Conservation (phyloP, 2,797 vertebrate species). For the Lepus townsendii region DNA sequence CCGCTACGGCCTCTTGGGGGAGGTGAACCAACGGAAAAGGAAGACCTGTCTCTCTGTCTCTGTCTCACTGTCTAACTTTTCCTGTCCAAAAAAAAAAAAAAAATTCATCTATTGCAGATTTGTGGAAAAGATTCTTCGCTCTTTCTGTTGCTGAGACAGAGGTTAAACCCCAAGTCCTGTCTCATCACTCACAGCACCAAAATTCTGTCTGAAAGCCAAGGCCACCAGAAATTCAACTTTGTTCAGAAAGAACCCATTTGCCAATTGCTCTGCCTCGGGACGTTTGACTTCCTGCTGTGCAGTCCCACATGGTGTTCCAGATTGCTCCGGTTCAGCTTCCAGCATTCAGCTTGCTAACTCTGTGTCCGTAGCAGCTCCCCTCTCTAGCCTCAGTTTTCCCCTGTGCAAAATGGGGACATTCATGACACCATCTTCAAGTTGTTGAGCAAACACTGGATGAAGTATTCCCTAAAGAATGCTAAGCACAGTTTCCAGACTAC, state of each 20-base stretch:
- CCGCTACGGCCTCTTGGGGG: too few relatives aligned
- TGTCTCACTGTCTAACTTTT: too few relatives aligned
- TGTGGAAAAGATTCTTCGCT: conserved; percentile 5
- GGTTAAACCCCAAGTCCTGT: neutral
- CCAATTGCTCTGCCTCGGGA: neutral
- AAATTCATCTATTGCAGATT: neutral
- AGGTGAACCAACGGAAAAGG: too few relatives aligned
- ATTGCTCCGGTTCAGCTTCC: neutral
- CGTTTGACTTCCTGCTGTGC: neutral
- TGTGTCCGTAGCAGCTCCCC: neutral
- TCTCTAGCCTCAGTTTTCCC: neutral
- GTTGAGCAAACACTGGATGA: neutral
- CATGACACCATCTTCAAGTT: neutral
- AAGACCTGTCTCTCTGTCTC: too few relatives aligned
- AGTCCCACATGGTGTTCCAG: neutral
- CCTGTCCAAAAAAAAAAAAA: too few relatives aligned
- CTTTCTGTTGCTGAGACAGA: neutral
- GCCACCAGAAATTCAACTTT: conserved; percentile 7
- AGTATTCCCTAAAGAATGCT: neutral
- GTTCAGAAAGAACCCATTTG: neutral
- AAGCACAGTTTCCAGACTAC: neutral
- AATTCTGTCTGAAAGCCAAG: neutral
- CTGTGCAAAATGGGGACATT: neutral
- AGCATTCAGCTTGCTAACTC: neutral
- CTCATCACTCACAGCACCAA: neutral